A percentile compares a stretch with the other conserved stretches of the same genome.
phyloP scores from a whole-genome alignment of 2,797 vertebrate species.

The Scleropages formosus region DNA sequence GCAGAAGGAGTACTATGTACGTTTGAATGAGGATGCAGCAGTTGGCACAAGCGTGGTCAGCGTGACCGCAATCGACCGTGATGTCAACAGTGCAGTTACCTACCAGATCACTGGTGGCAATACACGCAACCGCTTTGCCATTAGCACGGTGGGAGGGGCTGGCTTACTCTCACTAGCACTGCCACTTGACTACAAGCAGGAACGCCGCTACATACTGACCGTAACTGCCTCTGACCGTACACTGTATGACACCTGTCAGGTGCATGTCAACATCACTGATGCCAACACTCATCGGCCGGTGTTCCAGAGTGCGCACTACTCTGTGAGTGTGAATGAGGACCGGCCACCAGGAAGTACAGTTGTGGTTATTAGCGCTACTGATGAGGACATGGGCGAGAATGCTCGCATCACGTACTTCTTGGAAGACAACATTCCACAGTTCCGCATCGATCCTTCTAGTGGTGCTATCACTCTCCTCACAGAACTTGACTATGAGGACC shows the following conservation, averaged over 20 bases:
- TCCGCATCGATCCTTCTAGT: constrained; percentile 83
- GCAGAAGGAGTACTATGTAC: constrained; percentile 88
- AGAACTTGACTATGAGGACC: constrained; percentile 93
- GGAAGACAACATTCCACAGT: constrained; percentile 95
- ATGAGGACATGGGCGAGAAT: constrained; percentile 94
- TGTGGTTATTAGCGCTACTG: constrained; percentile 92
- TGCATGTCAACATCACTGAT: constrained; percentile 95
- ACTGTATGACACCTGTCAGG: constrained; percentile 90
- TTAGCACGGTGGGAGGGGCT: constrained; percentile 86
- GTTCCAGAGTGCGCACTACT: constrained; percentile 96
- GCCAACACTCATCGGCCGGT: constrained; percentile 96
- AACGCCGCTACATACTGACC: constrained; percentile 89
- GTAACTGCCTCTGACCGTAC: constrained; percentile 95
- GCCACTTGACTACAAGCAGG: constrained; percentile 96
- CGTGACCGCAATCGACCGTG: constrained; percentile 89
- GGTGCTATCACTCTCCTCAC: constrained; percentile 94
- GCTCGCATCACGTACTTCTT: constrained; percentile 91
- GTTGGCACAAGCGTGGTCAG: constrained; percentile 92
- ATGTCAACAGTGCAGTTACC: constrained; percentile 93
- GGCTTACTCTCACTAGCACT: constrained; percentile 89
- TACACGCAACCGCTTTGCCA: constrained; percentile 93
- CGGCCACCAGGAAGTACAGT: constrained; percentile 88
- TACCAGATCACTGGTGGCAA: constrained; percentile 97
- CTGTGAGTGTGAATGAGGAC: constrained; percentile 91
- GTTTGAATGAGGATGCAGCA: constrained; percentile 88